Percentiles rank a stretch among this genome's conserved stretches.
phyloP scores from a whole-genome alignment of 2,113 vertebrate genomes.

The Microcebus tavaratra region DNA sequence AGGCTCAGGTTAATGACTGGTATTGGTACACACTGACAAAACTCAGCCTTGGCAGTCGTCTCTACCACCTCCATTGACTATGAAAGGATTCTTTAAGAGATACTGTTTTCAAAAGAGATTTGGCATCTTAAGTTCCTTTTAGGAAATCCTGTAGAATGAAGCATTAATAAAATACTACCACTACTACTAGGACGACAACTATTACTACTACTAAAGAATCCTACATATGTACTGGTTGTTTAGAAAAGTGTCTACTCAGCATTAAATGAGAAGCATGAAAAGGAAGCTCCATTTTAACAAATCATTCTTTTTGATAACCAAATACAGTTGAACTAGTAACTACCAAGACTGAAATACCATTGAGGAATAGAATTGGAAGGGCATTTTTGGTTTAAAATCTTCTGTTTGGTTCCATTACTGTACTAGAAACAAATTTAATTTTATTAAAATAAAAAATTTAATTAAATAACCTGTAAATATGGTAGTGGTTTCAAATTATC shows the following conservation, averaged over 20 bases:
- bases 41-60: background rate
- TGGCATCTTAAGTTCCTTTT: slow-evolving; percentile 10
- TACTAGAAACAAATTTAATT: slow-evolving; percentile 45
- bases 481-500: slow-evolving; percentile 38
- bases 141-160: slow-evolving; percentile 70
- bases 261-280: slow-evolving; percentile 11
- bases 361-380: background rate
- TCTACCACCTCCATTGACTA: background rate
- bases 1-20: background rate
- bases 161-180: slow-evolving; percentile 45
- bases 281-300: slow-evolving; percentile 10
- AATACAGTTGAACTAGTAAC: background rate
- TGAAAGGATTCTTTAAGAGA: background rate
- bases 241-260: background rate
- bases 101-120: background rate
- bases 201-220: background rate
- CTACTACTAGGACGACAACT: background rate
- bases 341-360: background rate
- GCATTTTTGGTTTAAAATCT: background rate
- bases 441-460: background rate
- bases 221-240: background rate
- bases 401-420: slow-evolving; percentile 44
- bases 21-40: background rate
- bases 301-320: background rate
- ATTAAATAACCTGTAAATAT: slow-evolving; percentile 41